Base-by-base conservation (phyloP, 2,888 invertebrate species). In the Escarpia spicata region DNA sequence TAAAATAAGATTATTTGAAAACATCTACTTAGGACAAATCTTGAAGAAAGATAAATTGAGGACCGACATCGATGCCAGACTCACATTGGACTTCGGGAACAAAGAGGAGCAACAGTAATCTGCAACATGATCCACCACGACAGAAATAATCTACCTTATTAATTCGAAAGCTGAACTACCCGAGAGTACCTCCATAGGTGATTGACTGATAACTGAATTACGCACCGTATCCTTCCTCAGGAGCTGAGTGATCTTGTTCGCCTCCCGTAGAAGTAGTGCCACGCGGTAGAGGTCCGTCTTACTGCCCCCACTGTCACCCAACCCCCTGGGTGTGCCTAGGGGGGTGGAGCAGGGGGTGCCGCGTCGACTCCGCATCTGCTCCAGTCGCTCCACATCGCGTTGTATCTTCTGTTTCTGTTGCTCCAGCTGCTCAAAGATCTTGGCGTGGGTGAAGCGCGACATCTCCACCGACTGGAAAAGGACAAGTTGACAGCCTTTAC, bases 231-330 rank as follows among this genome's bases (percentile, higher is more conserved):
- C 94, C 92, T 95, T 96, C 92, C 95, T 95, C 31, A 96, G 94
- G 91, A 95, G 94, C 93, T 96, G 95, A 93, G 95, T 95, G 92
- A 96, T 96, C 93, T 96, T 96, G 94, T 96, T 96, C 26, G 96
- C 96, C 93, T 96, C 96, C 52, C 96, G 92, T 15, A 96, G 93
- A 90, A 95, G 94, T 75, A 96, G 93, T 0, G 95, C 95, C 43
- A 95, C 94, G 92, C 95, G 45, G 91, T 92, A 92, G 90, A 93
- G 37, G 94, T 94, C 92, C 94, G 91, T 75, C 75, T 75, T 75
- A 26, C 26, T 75, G 91, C 58, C 90, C n/a, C 52, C 26, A 89
- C 60, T 60, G 12, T 52, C 52, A 31, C 37, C 60, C 91, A 31
- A n/a, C 60, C 43, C 43, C 60, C 58, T 91, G n/a, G 92, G 93